A percentile compares a stretch with the other conserved stretches of the same genome.
Evolutionary conservation across 1,140 invertebrate genomes (phyloP).

Genomic region (Drosophila lacteicornis): DNA sequence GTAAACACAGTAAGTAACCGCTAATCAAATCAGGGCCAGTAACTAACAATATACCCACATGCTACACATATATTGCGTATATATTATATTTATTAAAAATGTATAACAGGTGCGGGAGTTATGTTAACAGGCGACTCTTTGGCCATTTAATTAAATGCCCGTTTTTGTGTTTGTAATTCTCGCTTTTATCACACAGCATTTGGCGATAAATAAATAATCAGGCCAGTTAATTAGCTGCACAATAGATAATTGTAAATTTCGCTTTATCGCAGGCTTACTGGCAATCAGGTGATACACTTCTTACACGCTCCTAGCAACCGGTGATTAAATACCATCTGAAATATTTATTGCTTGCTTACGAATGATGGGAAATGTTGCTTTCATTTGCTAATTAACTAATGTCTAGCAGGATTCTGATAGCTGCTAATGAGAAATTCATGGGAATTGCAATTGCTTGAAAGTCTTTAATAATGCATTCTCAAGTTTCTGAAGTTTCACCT

Average conservation of each 20-base stretch:
- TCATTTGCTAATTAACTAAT: conserved; percentile 20
- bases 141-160: conserved; percentile 2
- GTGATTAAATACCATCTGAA: conserved; percentile 16
- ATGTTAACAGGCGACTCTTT: conserved; percentile 3
- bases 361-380: conserved; percentile 1
- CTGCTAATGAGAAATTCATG: conserved; percentile 1
- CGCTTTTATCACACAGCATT: conserved; percentile 15
- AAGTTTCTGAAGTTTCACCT: not conserved
- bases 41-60: not conserved
- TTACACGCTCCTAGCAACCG: conserved; percentile 36
- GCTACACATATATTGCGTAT: not conserved
- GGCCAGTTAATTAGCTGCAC: conserved; percentile 23
- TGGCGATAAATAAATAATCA: conserved; percentile 15
- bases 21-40: conserved; percentile 40
- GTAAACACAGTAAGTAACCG: conserved; percentile 51
- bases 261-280: conserved; percentile 7
- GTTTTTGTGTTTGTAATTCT: conserved; percentile 4
- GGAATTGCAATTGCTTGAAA: conserved; percentile 1
- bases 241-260: conserved; percentile 24
- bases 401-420: not conserved
- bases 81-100: conserved; percentile 3
- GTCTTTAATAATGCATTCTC: not conserved
- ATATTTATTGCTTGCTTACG: conserved; percentile 9
- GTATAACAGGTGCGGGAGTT: not conserved
- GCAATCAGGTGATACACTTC: conserved; percentile 34